phyloP scores from a whole-genome alignment of 2,888 invertebrate genomes.

The Liodrosophila aerea region DNA sequence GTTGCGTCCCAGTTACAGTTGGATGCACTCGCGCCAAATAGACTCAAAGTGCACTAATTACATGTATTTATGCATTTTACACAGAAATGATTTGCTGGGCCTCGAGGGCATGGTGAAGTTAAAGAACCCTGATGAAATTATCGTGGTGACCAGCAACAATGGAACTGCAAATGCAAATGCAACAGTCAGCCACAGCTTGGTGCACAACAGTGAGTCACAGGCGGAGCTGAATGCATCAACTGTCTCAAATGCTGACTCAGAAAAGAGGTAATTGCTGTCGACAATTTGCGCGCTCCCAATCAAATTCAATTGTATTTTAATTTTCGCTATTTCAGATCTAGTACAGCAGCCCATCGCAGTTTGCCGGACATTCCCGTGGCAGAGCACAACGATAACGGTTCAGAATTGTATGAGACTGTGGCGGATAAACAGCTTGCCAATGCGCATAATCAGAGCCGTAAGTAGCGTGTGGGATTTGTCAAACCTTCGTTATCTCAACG shows the following conservation, averaged over 20 bases:
- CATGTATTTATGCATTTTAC: slow-evolving; percentile 19
- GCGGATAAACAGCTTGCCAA: slow-evolving; percentile 84
- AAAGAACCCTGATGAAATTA: slow-evolving; percentile 87
- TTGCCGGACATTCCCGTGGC: slow-evolving; percentile 92
- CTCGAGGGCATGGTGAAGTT: slow-evolving; percentile 89
- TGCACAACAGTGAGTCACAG: slow-evolving; percentile 78
- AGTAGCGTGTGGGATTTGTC: slow-evolving; percentile 26
- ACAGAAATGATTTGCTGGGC: slow-evolving; percentile 88
- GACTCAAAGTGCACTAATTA: slow-evolving; percentile 28
- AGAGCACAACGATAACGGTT: slow-evolving; percentile 89
- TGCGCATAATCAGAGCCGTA: slow-evolving; percentile 81
- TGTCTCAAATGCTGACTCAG: slow-evolving; percentile 80
- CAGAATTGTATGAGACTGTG: slow-evolving; percentile 93
- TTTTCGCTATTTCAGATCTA: slow-evolving; percentile 71
- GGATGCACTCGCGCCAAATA: slow-evolving; percentile 53
- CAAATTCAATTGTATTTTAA: slow-evolving; percentile 1
- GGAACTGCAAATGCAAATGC: slow-evolving; percentile 22
- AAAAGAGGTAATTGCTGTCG: slow-evolving; percentile 74
- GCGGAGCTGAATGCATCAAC: slow-evolving; percentile 80
- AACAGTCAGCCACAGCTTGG: slow-evolving; percentile 38
- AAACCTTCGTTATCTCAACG: too few relatives aligned
- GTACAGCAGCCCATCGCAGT: slow-evolving; percentile 87
- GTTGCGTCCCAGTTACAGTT: slow-evolving; percentile 65
- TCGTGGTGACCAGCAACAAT: slow-evolving; percentile 78
- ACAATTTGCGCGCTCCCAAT: slow-evolving; percentile 1